phyloP scores from a whole-genome alignment of 2,113 vertebrate genomes.

The Ochotona princeps region DNA sequence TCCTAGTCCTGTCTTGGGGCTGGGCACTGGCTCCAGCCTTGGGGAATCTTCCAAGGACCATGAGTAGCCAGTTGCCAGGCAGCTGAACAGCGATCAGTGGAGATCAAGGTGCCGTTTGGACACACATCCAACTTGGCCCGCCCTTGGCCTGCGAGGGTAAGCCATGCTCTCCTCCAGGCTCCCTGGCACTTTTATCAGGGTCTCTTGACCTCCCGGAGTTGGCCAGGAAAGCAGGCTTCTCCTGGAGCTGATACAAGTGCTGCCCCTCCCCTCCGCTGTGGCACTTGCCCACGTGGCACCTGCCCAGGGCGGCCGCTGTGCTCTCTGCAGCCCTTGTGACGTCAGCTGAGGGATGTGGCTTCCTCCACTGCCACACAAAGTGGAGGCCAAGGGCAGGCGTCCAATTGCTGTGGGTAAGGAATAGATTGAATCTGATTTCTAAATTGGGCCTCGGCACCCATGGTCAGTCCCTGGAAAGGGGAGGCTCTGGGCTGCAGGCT shows the following conservation, averaged over 20 bases:
- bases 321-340: conserved; percentile 41
- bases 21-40: background rate
- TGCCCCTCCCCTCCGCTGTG: accelerated
- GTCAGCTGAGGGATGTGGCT: conserved; percentile 40
- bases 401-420: conserved; percentile 48
- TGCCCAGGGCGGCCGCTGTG: conserved; percentile 47
- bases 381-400: conserved; percentile 14
- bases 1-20: background rate
- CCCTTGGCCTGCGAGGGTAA: background rate
- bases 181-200: background rate
- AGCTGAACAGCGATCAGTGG: background rate
- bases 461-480: conserved; percentile 25
- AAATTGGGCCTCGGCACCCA: conserved; percentile 55
- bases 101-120: background rate
- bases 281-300: conserved; percentile 24
- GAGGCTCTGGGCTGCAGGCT: background rate
- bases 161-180: background rate
- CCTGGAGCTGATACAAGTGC: background rate
- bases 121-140: background rate
- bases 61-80: background rate
- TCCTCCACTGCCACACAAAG: conserved; percentile 5
- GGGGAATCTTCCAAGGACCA: accelerated
- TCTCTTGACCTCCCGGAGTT: background rate
- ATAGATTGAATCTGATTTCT: conserved; percentile 75
- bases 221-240: background rate